Conservation (phyloP, 92 coral and sea anemone species). For the Parazoanthus atlanticus region DNA sequence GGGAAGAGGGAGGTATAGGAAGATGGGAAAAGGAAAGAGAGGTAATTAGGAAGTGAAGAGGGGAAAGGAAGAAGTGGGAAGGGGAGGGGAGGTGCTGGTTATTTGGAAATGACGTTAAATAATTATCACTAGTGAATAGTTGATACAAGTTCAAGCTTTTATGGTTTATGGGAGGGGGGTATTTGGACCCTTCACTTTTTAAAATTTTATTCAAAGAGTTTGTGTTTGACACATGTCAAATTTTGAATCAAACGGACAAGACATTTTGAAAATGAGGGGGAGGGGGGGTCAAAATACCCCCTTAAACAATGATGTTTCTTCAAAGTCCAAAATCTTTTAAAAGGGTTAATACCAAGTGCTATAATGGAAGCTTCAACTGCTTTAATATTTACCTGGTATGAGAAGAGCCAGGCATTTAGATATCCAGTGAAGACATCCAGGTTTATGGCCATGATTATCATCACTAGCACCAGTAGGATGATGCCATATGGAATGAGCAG, state of each 20-base stretch:
- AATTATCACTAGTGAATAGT: too few relatives aligned
- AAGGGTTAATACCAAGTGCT: too few relatives aligned
- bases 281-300: too few relatives aligned
- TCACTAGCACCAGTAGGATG: conserved; percentile 61
- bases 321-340: too few relatives aligned
- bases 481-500: conserved; percentile 59
- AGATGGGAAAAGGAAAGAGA: neutral
- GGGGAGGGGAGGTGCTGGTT: neutral
- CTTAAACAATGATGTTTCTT: too few relatives aligned
- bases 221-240: too few relatives aligned
- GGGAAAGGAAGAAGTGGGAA: neutral
- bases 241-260: neutral
- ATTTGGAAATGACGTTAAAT: too few relatives aligned
- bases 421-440: conserved; percentile 88
- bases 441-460: conserved; percentile 71
- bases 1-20: neutral
- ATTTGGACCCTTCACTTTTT: too few relatives aligned
- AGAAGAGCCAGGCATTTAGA: conserved; percentile 94
- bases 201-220: too few relatives aligned
- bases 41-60: neutral
- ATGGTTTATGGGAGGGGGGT: too few relatives aligned
- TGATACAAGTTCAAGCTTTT: too few relatives aligned
- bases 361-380: too few relatives aligned
- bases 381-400: conserved; percentile 71
- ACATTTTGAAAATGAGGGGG: neutral